Percentiles rank a stretch among this genome's conserved stretches.
Evolutionary conservation across 2,797 vertebrate genomes (phyloP).

Genomic region (Florisuga fusca): DNA sequence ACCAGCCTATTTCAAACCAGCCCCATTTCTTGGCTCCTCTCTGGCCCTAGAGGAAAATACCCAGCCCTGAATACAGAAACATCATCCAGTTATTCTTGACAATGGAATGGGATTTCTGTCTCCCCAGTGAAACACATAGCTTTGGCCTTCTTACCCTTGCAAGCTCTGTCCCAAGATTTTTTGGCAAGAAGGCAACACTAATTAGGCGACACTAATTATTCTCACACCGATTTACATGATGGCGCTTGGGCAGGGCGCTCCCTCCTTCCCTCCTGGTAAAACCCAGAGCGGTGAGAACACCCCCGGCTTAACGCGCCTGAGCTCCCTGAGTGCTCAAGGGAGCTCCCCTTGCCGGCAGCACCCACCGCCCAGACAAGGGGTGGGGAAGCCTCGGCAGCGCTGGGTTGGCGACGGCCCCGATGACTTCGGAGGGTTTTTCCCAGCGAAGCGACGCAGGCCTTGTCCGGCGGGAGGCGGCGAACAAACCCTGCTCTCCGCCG

Average conservation of each 20-base stretch:
- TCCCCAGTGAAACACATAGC: fast-evolving
- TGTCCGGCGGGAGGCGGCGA: no score
- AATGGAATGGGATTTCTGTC: fast-evolving
- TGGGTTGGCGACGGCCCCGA: no score
- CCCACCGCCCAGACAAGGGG: no score
- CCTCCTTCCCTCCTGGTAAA: no score
- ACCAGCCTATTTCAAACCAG: background rate
- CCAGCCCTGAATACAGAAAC: background rate
- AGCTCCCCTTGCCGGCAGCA: no score
- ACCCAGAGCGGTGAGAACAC: fast-evolving
- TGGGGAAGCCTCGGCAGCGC: no score
- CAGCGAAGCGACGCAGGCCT: no score
- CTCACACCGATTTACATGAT: background rate
- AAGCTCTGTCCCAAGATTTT: background rate
- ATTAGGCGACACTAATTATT: background rate
- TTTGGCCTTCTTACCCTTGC: background rate
- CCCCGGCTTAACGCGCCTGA: no score
- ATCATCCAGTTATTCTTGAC: background rate
- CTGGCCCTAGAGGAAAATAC: background rate
- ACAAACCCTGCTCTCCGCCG: no score
- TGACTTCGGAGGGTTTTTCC: no score
- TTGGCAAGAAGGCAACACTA: background rate
- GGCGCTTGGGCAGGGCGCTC: no score
- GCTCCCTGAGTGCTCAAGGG: no score
- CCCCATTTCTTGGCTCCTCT: background rate